Base-by-base conservation (phyloP, 1,140 invertebrate species). In the Augochlora pura region DNA sequence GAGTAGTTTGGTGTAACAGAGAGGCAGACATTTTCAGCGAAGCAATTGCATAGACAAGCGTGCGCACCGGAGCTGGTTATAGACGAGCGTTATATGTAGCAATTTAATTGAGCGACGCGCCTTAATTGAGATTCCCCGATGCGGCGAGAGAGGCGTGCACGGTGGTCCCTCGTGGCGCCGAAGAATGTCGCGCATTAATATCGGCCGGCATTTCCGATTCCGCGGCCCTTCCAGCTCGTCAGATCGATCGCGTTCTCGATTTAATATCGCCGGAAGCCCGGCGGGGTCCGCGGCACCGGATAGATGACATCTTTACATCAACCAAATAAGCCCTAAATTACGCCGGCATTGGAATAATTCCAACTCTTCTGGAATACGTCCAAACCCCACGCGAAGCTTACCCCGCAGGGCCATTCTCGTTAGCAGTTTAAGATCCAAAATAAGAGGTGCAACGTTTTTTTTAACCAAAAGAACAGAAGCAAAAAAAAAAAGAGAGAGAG, bases 281-380 rank as follows among this genome's bases (percentile, higher is more conserved):
- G 21, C 57, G 1, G 21, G 32, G 69, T 60, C 14, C 27, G 23
- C 73, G 62, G 42, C 49, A 52, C 16, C n/a, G 21, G 54, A 73
- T 62, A 63, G 54, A 69, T 60, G 82, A 81, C 85, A 86, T 83
- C 64, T 86, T 81, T 77, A 72, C 76, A 83, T 82, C 79, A 87
- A 87, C 86, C 88, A 86, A 91, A 90, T 91, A 88, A 90, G 83
- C 88, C 88, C 88, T 91, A 89, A 91, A 91, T 92, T 89, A 89
- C 78, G 75, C 23, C 39, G 82, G 78, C 86, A 90, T 90, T 92
- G 90, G 91, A 91, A 84, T 89, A 76, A 80, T 86, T 90, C 90
- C 90, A 91, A 91, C 84, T 77, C 86, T 86, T 85, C 88, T 92
- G 90, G 91, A 92, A 83, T n/a, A 81, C 81, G 84, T 91, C 90